These are phyloP conservation scores for Drepana arcuata DNA, from an alignment of 1,140 invertebrate species.

Conservation along the genomic window DNA sequence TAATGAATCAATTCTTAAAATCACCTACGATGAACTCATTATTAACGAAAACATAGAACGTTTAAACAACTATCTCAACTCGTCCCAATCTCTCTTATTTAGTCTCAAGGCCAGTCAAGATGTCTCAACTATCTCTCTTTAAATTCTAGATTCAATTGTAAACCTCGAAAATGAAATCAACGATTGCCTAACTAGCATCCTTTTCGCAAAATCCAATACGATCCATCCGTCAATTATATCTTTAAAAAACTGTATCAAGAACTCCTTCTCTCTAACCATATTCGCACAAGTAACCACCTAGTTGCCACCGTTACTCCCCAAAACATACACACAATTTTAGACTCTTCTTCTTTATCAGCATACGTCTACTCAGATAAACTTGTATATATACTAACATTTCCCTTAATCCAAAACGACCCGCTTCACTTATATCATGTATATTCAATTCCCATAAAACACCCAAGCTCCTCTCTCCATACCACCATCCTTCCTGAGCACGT, in stretches of 20 bases:
- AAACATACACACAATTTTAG: constrained; percentile 21
- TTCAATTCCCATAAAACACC: constrained; percentile 20
- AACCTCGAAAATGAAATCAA: constrained; percentile 25
- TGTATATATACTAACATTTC: constrained; percentile 23
- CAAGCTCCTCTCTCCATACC: constrained; percentile 15
- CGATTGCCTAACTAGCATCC: constrained; percentile 22
- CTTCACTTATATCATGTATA: constrained; percentile 20
- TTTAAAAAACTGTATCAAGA: constrained; percentile 19
- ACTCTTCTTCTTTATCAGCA: constrained; percentile 15
- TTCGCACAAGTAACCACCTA: constrained; percentile 13
- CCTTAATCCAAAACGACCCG: constrained; percentile 14
- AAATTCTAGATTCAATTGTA: constrained; percentile 14
- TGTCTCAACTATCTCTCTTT: constrained; percentile 13
- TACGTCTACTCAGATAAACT: constrained; percentile 22
- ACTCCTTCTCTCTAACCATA: constrained; percentile 22
- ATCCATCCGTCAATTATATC: constrained; percentile 31
- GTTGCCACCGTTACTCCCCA: constrained; percentile 8
- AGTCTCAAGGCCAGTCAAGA: constrained; percentile 16
- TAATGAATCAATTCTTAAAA: constrained; percentile 21
- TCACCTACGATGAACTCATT: constrained; percentile 17
- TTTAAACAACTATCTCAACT: constrained; percentile 15
- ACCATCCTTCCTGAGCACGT: constrained; percentile 25
- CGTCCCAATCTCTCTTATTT: constrained; percentile 14
- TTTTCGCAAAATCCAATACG: constrained; percentile 26
- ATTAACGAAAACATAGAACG: constrained; percentile 21